A percentile compares a stretch with the other conserved stretches of the same genome.
phyloP scores from a whole-genome alignment of 1,140 invertebrate genomes.

The Thaumetopoea pityocampa region DNA sequence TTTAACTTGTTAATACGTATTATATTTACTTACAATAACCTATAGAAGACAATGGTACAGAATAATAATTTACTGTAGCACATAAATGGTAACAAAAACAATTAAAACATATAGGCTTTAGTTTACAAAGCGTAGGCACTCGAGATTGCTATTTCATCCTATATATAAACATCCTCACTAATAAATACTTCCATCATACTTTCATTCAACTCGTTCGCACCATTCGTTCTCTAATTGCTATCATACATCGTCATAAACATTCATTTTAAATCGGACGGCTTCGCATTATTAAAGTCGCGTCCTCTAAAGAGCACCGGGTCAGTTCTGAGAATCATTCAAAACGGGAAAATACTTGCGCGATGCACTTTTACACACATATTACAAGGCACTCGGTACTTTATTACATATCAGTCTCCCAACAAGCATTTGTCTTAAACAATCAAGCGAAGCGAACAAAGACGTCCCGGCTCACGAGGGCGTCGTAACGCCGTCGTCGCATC shows the following conservation, averaged over 20 bases:
- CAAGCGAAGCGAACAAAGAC: slow-evolving; percentile 42
- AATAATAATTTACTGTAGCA: slow-evolving; percentile 63
- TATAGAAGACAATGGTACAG: slow-evolving; percentile 73
- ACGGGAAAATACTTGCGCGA: slow-evolving; percentile 43
- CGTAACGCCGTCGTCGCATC: slow-evolving; percentile 42
- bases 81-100: slow-evolving; percentile 74
- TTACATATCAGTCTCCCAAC: slow-evolving; percentile 60
- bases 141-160: slow-evolving; percentile 73
- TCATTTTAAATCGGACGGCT: slow-evolving; percentile 60
- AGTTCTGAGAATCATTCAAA: slow-evolving; percentile 56
- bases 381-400: slow-evolving; percentile 38
- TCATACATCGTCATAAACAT: slow-evolving; percentile 43
- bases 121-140: slow-evolving; percentile 75
- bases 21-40: slow-evolving; percentile 65
- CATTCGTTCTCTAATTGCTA: slow-evolving; percentile 31
- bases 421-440: slow-evolving; percentile 44
- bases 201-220: slow-evolving; percentile 27
- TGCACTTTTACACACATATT: slow-evolving; percentile 37
- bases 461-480: slow-evolving; percentile 36
- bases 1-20: slow-evolving; percentile 73
- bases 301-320: slow-evolving; percentile 72
- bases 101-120: slow-evolving; percentile 69
- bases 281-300: slow-evolving; percentile 56
- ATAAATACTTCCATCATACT: slow-evolving; percentile 65
- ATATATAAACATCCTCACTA: slow-evolving; percentile 69